Percentiles rank a stretch among this genome's conserved stretches.
These are phyloP conservation scores for Odontophorus gujanensis DNA, from an alignment of 2,113 vertebrate species.

Conservation along the genomic window DNA sequence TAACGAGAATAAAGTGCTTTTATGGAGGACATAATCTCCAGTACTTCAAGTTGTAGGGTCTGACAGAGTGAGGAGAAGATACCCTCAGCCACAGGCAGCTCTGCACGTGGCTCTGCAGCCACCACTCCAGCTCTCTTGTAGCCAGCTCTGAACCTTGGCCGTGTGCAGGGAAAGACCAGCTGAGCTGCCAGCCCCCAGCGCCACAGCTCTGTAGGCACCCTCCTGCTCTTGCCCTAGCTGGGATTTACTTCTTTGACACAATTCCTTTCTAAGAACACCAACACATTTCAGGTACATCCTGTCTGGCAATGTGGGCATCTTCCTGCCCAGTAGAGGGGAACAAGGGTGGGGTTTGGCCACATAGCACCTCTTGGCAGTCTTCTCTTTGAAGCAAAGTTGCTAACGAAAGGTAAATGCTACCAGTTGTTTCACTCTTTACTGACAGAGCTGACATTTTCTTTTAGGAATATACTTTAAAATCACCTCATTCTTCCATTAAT, in stretches of 20 bases:
- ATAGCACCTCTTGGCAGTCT: not conserved
- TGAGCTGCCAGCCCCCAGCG: not conserved
- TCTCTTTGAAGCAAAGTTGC: not conserved
- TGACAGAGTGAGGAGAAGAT: not conserved
- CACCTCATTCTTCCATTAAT: constrained; percentile 16
- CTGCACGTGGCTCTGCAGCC: accelerated
- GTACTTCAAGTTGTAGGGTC: not conserved
- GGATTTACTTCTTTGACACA: not conserved
- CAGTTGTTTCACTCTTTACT: not conserved
- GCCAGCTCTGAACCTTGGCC: not conserved
- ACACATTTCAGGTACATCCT: not conserved
- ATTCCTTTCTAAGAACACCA: not conserved
- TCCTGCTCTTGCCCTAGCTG: no score
- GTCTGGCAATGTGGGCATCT: not conserved
- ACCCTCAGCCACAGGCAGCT: not conserved
- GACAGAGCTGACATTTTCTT: not conserved
- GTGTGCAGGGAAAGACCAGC: accelerated
- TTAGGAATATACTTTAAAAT: constrained; percentile 11
- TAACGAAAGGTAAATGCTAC: not conserved
- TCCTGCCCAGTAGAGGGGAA: not conserved
- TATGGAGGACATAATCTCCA: not conserved
- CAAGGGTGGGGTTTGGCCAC: not conserved
- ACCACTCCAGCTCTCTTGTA: not conserved
- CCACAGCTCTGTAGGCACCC: not conserved
- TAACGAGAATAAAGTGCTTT: constrained; percentile 41